These are phyloP conservation scores for Sipha maydis DNA, from an alignment of 2,888 invertebrate species.

Conservation along the genomic window DNA sequence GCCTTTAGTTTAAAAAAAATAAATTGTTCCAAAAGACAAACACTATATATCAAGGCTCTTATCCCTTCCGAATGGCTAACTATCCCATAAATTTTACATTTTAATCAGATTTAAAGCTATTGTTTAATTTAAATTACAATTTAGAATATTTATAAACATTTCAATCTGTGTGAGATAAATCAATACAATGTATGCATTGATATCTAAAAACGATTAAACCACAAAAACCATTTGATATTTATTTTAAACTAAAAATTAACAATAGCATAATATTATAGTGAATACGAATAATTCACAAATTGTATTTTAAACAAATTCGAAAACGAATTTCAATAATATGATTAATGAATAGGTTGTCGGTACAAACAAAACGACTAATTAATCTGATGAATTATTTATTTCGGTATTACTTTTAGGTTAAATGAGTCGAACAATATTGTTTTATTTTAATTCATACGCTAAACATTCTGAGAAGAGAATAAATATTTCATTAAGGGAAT, in stretches of 20 bases:
- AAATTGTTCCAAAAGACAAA: conserved; percentile 34
- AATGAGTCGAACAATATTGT: conserved; percentile 23
- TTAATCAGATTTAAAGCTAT: conserved; percentile 47
- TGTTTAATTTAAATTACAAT: conserved; percentile 33
- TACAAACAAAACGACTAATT: conserved; percentile 30
- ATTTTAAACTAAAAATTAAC: conserved; percentile 20
- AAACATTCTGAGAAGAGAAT: conserved; percentile 18
- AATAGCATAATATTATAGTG: background rate
- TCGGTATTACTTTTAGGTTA: conserved; percentile 21
- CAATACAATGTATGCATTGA: background rate
- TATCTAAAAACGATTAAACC: background rate
- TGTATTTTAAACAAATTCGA: conserved; percentile 4
- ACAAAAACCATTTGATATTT: background rate
- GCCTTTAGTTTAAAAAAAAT: conserved; percentile 28
- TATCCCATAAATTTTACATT: conserved; percentile 43
- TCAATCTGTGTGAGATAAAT: conserved; percentile 9
- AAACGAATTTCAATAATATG: background rate
- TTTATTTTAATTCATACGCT: conserved; percentile 8
- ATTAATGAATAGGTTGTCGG: background rate
- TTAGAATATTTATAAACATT: conserved; percentile 22
- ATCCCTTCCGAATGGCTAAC: background rate
- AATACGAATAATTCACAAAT: background rate
- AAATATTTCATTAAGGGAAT: conserved; percentile 36
- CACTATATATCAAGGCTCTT: background rate
- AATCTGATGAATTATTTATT: conserved; percentile 26